Base-by-base conservation (phyloP, 2,113 vertebrate species). In the Burhinus oedicnemus region DNA sequence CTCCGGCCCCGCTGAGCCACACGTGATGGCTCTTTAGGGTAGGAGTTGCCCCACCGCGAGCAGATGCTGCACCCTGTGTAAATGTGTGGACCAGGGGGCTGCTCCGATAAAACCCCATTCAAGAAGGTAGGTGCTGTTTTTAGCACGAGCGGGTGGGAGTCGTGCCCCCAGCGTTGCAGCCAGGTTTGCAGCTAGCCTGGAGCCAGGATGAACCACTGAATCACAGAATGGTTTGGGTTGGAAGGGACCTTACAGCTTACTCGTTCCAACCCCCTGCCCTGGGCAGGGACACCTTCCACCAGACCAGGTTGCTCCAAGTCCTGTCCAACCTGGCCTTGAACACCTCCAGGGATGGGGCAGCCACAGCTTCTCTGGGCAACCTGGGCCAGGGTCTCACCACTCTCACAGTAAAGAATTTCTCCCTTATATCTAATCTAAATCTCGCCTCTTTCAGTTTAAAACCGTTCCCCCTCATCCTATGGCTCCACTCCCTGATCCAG, bases 61-160 rank as follows among this genome's bases (percentile, higher is more conserved):
- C 27, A 60, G 74, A 23, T 15, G 42, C 32, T 78, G 66, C 47
- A 6, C 20, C 30, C 21, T 4, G 0, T 2, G 29, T 12, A 7
- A 7, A 6, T 6, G 49, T 45, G 6, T 1, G 9, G 42, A 2
- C 1, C 1, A 1, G 6, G 44, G 52, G 42, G 5, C 17, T 66
- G 32, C 52, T 57, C 47, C 0, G 2, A 4, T 5, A 11, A 72
- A 26, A 6, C 36, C 61, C 15, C 0, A 0, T 3, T 6, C 25
- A 87, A 23, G 54, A 55, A 61, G 45, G 36, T 8, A 10, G 15
- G 45, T 11, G 52, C 7, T 11, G 15, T 3, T 69, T 2, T 17
- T 3, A 22, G 45, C 34, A 12, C 19, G 75, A 47, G 52, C 1
- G 11, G 47, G 26, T 13, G 58, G 58, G 30, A 78, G 15, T 15